Evolutionary conservation across 2,113 vertebrate genomes (phyloP).

Genomic region (Plecotus auritus): DNA sequence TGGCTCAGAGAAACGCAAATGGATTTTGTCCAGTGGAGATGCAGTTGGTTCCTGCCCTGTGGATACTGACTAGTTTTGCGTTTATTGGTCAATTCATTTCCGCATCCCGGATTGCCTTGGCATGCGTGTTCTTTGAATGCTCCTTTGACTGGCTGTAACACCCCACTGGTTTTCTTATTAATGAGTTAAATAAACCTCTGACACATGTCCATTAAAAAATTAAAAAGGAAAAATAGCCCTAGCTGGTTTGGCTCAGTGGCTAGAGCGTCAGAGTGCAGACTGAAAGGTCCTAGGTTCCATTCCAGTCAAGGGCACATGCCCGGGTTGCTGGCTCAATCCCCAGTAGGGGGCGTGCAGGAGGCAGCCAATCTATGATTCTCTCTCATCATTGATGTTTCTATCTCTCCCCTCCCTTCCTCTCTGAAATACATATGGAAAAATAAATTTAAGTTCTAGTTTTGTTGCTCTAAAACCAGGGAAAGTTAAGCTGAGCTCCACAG

Average conservation of each 20-base stretch:
- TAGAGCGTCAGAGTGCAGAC: too few relatives aligned
- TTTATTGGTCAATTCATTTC: constrained; percentile 1
- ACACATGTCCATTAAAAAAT: background rate
- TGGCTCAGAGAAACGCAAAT: constrained; percentile 17
- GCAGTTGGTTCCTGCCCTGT: background rate
- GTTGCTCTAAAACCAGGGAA: background rate
- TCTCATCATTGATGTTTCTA: too few relatives aligned
- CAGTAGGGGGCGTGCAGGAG: too few relatives aligned
- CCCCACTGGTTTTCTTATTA: background rate
- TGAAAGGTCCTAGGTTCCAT: too few relatives aligned
- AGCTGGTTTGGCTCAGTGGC: too few relatives aligned
- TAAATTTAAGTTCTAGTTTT: background rate
- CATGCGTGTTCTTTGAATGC: background rate
- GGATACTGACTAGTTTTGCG: background rate
- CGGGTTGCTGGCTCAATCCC: too few relatives aligned
- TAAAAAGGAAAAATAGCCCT: too few relatives aligned
- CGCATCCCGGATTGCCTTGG: background rate
- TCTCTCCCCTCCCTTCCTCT: too few relatives aligned
- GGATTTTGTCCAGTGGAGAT: background rate
- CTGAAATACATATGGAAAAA: background rate
- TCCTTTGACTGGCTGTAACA: background rate
- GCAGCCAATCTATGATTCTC: too few relatives aligned
- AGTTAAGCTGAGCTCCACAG: background rate
- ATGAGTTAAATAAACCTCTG: background rate
- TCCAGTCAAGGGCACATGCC: too few relatives aligned